A percentile compares a stretch with the other conserved stretches of the same genome.
phyloP scores from a whole-genome alignment of 2,113 vertebrate genomes.

The Rhadina sibilatrix region DNA sequence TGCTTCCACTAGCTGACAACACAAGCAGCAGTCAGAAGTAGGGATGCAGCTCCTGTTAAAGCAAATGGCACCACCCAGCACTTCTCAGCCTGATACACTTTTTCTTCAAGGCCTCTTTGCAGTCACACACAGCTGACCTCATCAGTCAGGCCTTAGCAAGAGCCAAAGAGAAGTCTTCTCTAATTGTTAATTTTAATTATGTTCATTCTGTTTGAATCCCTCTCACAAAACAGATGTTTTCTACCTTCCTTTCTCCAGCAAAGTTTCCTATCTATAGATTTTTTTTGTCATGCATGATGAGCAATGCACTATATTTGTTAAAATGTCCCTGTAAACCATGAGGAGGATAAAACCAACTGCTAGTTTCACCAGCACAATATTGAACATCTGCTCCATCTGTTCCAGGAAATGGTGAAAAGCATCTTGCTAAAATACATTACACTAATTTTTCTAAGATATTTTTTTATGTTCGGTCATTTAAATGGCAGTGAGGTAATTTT shows the following conservation, averaged over 20 bases:
- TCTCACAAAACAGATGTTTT: slow-evolving; percentile 10
- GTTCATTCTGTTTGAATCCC: neutral
- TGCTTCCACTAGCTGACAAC: neutral
- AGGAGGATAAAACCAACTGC: neutral
- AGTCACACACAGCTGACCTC: neutral
- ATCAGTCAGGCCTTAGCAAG: neutral
- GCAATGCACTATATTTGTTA: neutral
- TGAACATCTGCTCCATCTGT: slow-evolving; percentile 29
- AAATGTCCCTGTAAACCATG: slow-evolving; percentile 8
- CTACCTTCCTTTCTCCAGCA: neutral
- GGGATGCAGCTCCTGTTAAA: neutral
- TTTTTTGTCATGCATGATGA: neutral
- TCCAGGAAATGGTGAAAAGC: neutral
- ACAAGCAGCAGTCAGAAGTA: neutral
- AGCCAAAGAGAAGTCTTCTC: neutral
- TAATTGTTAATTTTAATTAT: neutral
- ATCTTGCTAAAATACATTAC: neutral
- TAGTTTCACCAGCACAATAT: neutral
- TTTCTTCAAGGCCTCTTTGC: neutral
- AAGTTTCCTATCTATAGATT: neutral
- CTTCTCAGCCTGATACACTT: neutral
- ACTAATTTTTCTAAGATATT: neutral
- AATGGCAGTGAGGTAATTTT: neutral
- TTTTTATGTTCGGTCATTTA: neutral
- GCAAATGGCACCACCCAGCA: neutral